Base-by-base conservation (phyloP, 2,113 vertebrate genomes). In the Meleagris gallopavo region DNA sequence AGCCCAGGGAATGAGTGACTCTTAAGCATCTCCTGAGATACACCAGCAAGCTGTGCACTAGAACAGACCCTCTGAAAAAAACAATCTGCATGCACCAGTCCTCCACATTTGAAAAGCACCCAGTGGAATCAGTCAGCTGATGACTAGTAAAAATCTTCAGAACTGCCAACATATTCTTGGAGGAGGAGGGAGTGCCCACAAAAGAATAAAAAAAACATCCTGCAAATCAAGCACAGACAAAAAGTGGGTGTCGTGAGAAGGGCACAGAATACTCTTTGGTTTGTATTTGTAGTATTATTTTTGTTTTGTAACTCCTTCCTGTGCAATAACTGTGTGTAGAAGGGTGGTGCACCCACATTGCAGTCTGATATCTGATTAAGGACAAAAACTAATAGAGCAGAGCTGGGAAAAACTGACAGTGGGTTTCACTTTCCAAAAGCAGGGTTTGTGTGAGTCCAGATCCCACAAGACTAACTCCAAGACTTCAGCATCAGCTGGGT, bases 131-230 rank as follows among this genome's bases (percentile, higher is more conserved):
- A 74, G 32, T 62, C 45, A 83, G 30, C 27, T 36, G 13, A 45
- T 17, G 52, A 25, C 1, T 2, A 55, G 34, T 38, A 18, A 90
- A 86, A 87, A 60, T 40, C 38, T 38, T 64, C 3, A 48, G 10
- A 88, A 58, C 25, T 92, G 46, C 29, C 69, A 86, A 30, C 19
- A 74, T 36, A 75, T 64, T 45, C 27, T 43, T 52, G 12, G 7
- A 17, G 29, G 32, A 58, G 30, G 30, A 67, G 65, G 13, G 4
- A 36, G 11, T n/a, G 64, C 9, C 10, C 38, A 24, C 40, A 48
- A 90, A 92, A 81, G 38, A 88, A 75, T 30, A 82, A 93, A 79
- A 30, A 89, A 83, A 73, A 5, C 5, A 48, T 54, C 61, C 29
- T 73, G 41, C 50, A 88, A 81, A 70, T 60, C 24, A 94, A 75